Evolutionary conservation across 2,888 invertebrate genomes (phyloP).

Genomic region (Autographa pulchrina): DNA sequence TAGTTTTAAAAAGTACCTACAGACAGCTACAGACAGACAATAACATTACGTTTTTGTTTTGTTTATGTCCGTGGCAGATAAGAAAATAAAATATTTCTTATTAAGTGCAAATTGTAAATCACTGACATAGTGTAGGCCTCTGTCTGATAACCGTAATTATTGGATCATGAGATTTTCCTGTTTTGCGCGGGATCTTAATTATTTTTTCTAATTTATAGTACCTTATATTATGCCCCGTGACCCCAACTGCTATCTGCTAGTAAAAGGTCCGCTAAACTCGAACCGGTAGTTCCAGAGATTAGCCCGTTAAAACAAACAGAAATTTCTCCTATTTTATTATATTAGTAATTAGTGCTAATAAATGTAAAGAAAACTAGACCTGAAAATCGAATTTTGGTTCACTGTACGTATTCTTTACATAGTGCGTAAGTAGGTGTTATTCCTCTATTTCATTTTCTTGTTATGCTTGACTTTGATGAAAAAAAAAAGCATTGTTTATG

Average conservation of each 20-base stretch:
- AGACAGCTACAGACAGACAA: background rate
- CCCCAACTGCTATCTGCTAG: too few species aligned
- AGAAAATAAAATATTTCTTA: constrained; percentile 29
- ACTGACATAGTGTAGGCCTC: constrained; percentile 46
- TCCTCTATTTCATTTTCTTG: too few species aligned
- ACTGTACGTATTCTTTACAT: too few species aligned
- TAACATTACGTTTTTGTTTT: constrained; percentile 33
- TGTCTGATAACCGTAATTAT: constrained; percentile 58
- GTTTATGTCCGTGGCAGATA: constrained; percentile 47
- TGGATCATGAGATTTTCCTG: background rate
- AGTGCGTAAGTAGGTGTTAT: too few species aligned
- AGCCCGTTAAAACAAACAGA: too few species aligned
- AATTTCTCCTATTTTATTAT: too few species aligned
- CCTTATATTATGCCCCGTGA: too few species aligned
- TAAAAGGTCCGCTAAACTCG: too few species aligned
- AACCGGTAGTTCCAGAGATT: too few species aligned
- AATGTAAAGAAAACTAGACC: background rate
- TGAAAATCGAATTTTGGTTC: too few species aligned
- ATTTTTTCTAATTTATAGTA: too few species aligned
- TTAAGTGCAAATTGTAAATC: constrained; percentile 28
- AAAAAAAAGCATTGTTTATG: background rate
- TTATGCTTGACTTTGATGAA: background rate
- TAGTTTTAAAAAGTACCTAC: background rate
- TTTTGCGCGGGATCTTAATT: too few species aligned
- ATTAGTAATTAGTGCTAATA: background rate